Percentiles rank a stretch among this genome's conserved stretches.
phyloP scores from a whole-genome alignment of 2,797 vertebrate species.

The Avahi laniger region DNA sequence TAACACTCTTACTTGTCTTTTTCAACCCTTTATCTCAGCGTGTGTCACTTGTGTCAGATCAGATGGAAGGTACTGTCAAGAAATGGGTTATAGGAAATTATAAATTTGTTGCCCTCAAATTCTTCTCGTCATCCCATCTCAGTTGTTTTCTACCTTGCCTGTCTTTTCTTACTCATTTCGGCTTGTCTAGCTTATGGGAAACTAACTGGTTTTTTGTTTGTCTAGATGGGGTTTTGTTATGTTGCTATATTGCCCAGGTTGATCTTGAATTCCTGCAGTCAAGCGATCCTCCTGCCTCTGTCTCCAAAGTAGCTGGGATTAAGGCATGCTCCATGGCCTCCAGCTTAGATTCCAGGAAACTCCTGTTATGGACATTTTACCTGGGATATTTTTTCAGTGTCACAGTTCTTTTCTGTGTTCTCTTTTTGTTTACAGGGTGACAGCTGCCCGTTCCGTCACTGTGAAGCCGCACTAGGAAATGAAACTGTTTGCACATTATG shows the following conservation, averaged over 20 bases:
- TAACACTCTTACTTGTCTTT: background rate
- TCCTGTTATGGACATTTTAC: background rate
- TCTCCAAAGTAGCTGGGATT: too few species aligned
- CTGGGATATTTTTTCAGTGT: background rate
- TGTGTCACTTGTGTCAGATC: background rate
- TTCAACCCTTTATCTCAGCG: background rate
- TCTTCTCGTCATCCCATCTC: background rate
- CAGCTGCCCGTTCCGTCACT: slow-evolving; percentile 94
- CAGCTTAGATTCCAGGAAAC: background rate
- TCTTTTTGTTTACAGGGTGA: slow-evolving; percentile 88
- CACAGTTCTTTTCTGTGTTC: background rate
- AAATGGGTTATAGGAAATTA: background rate
- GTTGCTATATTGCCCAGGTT: too few species aligned
- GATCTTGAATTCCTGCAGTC: too few species aligned
- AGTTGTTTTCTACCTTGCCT: background rate
- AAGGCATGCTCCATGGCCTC: background rate
- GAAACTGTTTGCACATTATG: slow-evolving; percentile 94
- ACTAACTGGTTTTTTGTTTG: too few species aligned
- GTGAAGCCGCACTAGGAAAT: slow-evolving; percentile 94
- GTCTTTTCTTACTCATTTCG: background rate
- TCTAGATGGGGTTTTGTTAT: too few species aligned
- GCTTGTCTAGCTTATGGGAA: background rate
- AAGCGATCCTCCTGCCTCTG: too few species aligned
- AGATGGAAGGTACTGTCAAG: slow-evolving; percentile 7
- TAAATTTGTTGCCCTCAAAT: background rate